Conservation (phyloP, 1,140 invertebrate genomes). For the Coenobita brevimanus region DNA sequence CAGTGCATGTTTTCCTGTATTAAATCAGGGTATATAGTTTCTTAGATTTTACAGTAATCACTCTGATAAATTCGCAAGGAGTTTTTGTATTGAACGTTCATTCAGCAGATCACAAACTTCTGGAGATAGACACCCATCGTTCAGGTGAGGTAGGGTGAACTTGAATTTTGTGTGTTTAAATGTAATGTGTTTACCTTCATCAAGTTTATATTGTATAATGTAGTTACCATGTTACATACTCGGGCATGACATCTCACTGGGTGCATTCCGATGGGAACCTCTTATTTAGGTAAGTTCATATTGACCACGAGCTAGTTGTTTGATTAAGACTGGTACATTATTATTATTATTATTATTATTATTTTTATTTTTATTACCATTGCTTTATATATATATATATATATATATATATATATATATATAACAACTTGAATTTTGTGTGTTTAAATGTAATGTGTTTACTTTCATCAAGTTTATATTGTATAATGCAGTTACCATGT, state of each 20-base stretch:
- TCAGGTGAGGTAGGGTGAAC: no score
- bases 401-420: slow-evolving; percentile 4
- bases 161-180: not conserved
- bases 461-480: not conserved
- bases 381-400: not conserved
- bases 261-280: not conserved
- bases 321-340: not conserved
- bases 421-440: no score
- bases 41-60: no score
- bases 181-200: not conserved
- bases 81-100: no score
- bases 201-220: not conserved
- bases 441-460: not conserved
- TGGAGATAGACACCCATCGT: no score
- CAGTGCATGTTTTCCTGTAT: no score
- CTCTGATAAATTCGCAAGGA: no score
- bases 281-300: not conserved
- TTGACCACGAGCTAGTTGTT: not conserved
- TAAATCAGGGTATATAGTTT: no score
- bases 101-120: no score
- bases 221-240: not conserved
- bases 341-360: not conserved
- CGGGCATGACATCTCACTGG: not conserved
- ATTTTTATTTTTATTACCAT: not conserved
- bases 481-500: not conserved